Evolutionary conservation across 2,797 vertebrate species (phyloP).

Genomic region (Semotilus atromaculatus): DNA sequence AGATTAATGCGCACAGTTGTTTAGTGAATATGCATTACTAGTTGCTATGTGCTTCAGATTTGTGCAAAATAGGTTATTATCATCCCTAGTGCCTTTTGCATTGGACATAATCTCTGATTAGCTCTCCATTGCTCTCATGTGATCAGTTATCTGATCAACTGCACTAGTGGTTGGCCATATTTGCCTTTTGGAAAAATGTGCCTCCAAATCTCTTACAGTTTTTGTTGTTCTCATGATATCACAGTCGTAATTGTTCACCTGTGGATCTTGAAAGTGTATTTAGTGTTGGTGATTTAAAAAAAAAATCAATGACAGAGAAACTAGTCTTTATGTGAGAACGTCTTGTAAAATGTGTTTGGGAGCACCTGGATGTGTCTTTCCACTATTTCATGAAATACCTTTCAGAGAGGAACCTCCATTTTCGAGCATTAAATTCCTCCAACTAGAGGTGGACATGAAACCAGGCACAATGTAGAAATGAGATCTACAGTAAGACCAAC

Average conservation of each 20-base stretch:
- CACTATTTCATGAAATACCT: neutral
- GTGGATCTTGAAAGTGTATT: neutral
- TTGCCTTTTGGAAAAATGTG: conserved; percentile 22
- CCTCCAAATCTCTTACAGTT: neutral
- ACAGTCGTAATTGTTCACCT: neutral
- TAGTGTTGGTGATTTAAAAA: neutral
- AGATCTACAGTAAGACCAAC: conserved; percentile 47
- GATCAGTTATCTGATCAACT: conserved; percentile 3
- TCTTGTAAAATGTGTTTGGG: neutral
- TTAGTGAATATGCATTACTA: neutral
- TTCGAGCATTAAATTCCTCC: neutral
- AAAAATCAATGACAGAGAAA: neutral
- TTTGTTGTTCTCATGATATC: neutral
- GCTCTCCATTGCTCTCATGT: neutral
- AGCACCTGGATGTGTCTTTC: neutral
- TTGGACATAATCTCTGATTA: neutral
- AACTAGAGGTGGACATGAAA: neutral
- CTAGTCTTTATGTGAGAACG: neutral
- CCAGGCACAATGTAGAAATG: neutral
- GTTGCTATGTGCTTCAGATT: neutral
- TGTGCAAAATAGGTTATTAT: neutral
- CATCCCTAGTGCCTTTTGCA: conserved; percentile 27
- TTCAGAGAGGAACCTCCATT: conserved; percentile 7
- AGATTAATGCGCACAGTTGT: conserved; percentile 28
- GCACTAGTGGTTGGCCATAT: conserved; percentile 3